Base-by-base conservation (phyloP, 1,140 invertebrate species). In the Lutraria rhynchaena region DNA sequence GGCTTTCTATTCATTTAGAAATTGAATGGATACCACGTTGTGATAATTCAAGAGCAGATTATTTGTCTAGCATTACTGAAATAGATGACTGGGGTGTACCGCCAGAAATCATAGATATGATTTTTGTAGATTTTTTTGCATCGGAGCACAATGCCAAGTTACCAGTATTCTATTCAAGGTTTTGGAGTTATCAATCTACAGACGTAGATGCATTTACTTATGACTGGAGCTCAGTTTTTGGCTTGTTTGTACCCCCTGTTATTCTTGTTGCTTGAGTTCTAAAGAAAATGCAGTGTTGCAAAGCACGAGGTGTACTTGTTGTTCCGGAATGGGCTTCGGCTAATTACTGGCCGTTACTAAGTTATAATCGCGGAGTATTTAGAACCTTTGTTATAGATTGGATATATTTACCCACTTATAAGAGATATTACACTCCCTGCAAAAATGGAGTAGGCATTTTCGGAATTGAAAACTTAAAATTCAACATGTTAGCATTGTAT, bases 191-290 rank as follows among this genome's bases (percentile, higher is more conserved):
- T 7, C 53, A 33, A 15, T 53, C 69, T 13, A 31, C 69, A 71
- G 69, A 51, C 35, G 69, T 71, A 31, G 49, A 55, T 57, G 46
- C 69, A 44, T 71, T 71, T 71, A 71, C 49, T n/a, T 71, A 71
- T 71, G 69, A 71, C 29, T 71, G 69, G 69, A 51, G 69, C 24
- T 5, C 4, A 9, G 24, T 37, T 9, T 71, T 53, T 57, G 65
- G 76, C 7, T 61, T 51, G 31, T 80, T 60, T 70, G 76, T 80
- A 31, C 76, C 76, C 15, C 76, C 76, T 44, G 24, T 61, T 27
- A 44, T 55, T 29, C 4, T 80, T 7, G 29, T 80, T 19, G 0
- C 63, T 1, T 69, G 27, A 51, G 65, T 70, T 17, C 22, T 70
- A 22, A 67, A 35, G 41, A 55, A 71, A 31, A 51, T 80, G 63